Percentiles rank a stretch among this genome's conserved stretches.
Evolutionary conservation across 2,888 invertebrate genomes (phyloP).

Genomic region (Druceiella hillmani): DNA sequence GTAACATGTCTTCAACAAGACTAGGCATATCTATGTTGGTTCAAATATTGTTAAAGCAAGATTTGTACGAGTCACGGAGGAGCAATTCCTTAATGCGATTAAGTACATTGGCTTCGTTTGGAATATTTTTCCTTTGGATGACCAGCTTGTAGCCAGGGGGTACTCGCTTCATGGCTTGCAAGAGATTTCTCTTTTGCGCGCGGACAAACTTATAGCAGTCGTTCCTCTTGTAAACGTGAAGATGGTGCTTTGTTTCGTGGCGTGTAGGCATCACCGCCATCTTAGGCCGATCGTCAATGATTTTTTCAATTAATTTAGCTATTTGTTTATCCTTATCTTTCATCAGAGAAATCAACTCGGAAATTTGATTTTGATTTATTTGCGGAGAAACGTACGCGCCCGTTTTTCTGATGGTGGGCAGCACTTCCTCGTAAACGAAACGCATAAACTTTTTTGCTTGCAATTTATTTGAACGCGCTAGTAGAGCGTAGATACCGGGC

Average conservation of each 20-base stretch:
- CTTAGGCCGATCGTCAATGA: constrained; percentile 6
- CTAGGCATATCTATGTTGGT: constrained; percentile 16
- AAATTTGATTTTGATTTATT: constrained; percentile 5
- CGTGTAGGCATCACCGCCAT: not conserved
- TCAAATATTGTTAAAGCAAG: constrained; percentile 19
- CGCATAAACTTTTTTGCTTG: constrained; percentile 16
- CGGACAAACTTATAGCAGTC: constrained; percentile 15
- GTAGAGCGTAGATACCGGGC: constrained; percentile 16
- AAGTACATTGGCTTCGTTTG: constrained; percentile 17
- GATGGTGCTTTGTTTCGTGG: constrained; percentile 11
- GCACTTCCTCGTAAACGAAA: constrained; percentile 16
- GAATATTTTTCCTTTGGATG: constrained; percentile 13
- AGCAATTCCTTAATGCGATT: no score
- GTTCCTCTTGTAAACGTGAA: constrained; percentile 17
- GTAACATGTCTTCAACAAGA: constrained; percentile 11
- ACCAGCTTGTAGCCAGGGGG: no score
- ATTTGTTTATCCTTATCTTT: constrained; percentile 13
- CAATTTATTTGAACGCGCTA: no score
- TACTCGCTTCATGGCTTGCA: constrained; percentile 16
- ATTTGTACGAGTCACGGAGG: constrained; percentile 18
- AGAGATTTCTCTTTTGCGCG: constrained; percentile 17
- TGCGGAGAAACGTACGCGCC: constrained; percentile 6
- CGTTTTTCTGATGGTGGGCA: constrained; percentile 9
- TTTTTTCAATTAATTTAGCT: no score
- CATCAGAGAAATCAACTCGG: constrained; percentile 14